Evolutionary conservation across 2,888 invertebrate species (phyloP).

Genomic region (Hartigia nigra): DNA sequence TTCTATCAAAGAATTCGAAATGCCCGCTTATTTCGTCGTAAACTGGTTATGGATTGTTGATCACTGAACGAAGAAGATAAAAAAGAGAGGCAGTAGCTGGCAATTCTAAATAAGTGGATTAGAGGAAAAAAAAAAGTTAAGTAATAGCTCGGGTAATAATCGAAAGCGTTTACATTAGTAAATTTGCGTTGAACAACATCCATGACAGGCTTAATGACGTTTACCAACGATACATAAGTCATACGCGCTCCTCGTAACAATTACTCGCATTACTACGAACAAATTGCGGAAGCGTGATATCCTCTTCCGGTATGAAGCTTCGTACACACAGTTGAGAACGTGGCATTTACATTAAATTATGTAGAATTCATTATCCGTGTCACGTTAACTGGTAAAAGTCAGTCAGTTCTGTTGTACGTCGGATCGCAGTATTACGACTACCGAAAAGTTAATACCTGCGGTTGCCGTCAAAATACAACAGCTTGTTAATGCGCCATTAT

Average conservation of each 20-base stretch:
- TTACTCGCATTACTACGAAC: background rate
- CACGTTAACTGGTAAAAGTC: background rate
- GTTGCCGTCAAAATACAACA: conserved; percentile 37
- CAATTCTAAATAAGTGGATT: background rate
- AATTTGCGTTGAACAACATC: background rate
- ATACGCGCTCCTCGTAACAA: background rate
- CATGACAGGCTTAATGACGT: background rate
- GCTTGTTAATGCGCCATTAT: conserved; percentile 47
- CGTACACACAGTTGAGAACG: background rate
- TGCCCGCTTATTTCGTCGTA: background rate
- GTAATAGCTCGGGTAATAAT: background rate
- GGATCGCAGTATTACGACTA: background rate
- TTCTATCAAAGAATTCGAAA: background rate
- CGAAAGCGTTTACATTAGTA: background rate
- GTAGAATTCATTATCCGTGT: background rate
- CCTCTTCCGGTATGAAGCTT: background rate
- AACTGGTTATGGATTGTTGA: too few species aligned
- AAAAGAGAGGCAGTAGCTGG: background rate
- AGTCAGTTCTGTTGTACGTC: background rate
- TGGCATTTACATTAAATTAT: background rate
- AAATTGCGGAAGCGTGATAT: background rate
- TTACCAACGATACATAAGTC: background rate
- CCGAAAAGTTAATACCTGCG: conserved; percentile 42
- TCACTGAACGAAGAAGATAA: background rate
- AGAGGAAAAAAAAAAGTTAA: background rate